Evolutionary conservation across 2,888 invertebrate species (phyloP).

Genomic region (Carterocephalus palaemon): DNA sequence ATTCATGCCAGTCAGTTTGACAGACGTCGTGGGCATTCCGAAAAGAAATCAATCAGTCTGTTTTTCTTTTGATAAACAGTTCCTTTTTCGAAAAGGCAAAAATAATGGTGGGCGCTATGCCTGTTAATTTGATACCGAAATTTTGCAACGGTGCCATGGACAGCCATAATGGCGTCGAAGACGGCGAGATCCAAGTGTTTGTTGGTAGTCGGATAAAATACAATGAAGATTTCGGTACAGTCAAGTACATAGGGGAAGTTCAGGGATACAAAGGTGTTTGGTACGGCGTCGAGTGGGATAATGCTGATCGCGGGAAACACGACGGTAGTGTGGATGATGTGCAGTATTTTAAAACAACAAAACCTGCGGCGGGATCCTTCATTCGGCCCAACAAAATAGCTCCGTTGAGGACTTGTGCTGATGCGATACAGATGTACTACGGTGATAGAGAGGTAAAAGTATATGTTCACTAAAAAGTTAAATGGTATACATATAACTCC

Average conservation of each 20-base stretch:
- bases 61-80: constrained; percentile 68
- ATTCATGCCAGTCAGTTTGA: constrained; percentile 30
- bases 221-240: constrained; percentile 69
- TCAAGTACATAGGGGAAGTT: constrained; percentile 87
- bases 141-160: constrained; percentile 74
- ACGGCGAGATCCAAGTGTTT: constrained; percentile 68
- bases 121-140: constrained; percentile 76
- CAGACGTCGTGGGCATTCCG: constrained; percentile 45
- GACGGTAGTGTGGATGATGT: constrained; percentile 90
- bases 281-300: constrained; percentile 99
- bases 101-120: constrained; percentile 78
- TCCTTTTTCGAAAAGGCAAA: constrained; percentile 68
- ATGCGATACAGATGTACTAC: constrained; percentile 81
- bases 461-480: neutral
- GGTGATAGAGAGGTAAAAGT: constrained; percentile 69
- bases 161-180: constrained; percentile 70
- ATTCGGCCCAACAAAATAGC: constrained; percentile 89
- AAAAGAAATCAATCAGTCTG: constrained; percentile 61
- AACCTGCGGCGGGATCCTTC: constrained; percentile 93
- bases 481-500: too few species aligned
- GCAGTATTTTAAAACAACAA: constrained; percentile 87
- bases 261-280: constrained; percentile 85
- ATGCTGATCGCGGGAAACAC: constrained; percentile 92
- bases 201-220: constrained; percentile 67
- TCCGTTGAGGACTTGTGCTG: constrained; percentile 84